Evolutionary conservation across 1,140 invertebrate species (phyloP), one percentile per base, ranked within the genome.

Genomic region (Drosophila eugracilis): DNA sequence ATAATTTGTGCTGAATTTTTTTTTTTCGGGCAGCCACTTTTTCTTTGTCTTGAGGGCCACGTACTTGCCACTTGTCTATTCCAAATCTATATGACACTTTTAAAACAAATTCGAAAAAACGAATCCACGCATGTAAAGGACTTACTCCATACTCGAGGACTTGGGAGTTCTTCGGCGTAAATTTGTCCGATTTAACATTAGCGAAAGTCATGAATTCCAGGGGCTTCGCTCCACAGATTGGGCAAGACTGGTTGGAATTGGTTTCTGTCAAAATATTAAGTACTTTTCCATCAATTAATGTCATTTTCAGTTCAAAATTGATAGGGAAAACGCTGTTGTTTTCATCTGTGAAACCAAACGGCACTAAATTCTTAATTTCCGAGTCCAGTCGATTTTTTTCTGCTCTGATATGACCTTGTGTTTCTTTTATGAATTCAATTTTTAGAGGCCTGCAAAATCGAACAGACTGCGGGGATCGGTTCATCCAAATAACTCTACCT

Each of bases 281-380:
- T 4, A 60, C 57, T 49, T 60, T 49, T 22, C 57, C 57, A 21
- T 60, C 47, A 49, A 60, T 49, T 50, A 41, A 34, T 50, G 45
- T 50, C 15, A 60, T 59, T 59, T 48, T 26, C 14, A 30, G 45
- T 41, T 39, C 12, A 41, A 49, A 48, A 24, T 60, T 50, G 7
- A 14, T 37, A n/a, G 12, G 28, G 21, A 53, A 39, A 53, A 41
- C 21, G 14, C 14, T 54, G n/a, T n/a, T n/a, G n/a, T n/a, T n/a
- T 5, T 54, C 22, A 28, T 54, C 26, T 42, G 48, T 36, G 15
- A 32, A n/a, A 32, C 10, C 30, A 32, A 32, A 34, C 28, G 9
- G 9, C 28, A 10, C 28, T 30, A 30, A 30, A 30, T 30, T 30
- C 12, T 30, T 10, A 30, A 30, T 30, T 30, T 30, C 9, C 9